Evolutionary conservation across 2,113 vertebrate genomes (phyloP).

Genomic region (Orthonyx spaldingii): DNA sequence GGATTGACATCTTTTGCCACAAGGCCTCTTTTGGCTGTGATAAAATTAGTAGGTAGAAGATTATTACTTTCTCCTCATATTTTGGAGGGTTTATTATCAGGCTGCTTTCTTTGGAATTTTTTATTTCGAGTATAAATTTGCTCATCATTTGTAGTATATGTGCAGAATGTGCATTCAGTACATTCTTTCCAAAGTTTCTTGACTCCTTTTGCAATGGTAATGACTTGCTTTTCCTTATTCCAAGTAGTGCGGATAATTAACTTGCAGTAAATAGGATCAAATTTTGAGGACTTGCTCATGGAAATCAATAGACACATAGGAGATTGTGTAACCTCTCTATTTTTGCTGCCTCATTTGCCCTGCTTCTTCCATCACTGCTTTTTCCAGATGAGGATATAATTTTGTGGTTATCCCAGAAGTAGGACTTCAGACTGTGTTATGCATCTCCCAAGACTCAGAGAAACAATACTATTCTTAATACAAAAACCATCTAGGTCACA

Average conservation of each 20-base stretch:
- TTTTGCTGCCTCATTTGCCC: neutral
- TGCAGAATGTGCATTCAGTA: neutral
- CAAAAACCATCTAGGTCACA: neutral
- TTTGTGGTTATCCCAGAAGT: neutral
- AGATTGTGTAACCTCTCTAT: neutral
- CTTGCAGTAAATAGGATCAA: neutral
- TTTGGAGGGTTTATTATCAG: neutral
- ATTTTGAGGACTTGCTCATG: neutral
- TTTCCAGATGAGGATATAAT: neutral
- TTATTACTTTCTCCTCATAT: neutral
- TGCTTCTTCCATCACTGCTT: neutral
- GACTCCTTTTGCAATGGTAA: neutral
- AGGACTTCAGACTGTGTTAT: neutral
- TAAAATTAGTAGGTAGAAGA: constrained; percentile 12
- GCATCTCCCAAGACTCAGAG: neutral
- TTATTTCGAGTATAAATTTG: neutral
- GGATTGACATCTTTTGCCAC: constrained; percentile 3
- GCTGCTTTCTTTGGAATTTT: neutral
- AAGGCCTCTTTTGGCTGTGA: neutral
- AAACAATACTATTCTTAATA: neutral
- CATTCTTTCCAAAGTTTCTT: neutral
- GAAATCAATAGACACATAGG: neutral
- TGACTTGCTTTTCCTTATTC: neutral
- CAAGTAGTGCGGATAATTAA: neutral
- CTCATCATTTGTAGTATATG: neutral